Percentiles rank a stretch among this genome's conserved stretches.
phyloP scores from a whole-genome alignment of 2,888 invertebrate genomes.

The Phyllotreta cruciferae region DNA sequence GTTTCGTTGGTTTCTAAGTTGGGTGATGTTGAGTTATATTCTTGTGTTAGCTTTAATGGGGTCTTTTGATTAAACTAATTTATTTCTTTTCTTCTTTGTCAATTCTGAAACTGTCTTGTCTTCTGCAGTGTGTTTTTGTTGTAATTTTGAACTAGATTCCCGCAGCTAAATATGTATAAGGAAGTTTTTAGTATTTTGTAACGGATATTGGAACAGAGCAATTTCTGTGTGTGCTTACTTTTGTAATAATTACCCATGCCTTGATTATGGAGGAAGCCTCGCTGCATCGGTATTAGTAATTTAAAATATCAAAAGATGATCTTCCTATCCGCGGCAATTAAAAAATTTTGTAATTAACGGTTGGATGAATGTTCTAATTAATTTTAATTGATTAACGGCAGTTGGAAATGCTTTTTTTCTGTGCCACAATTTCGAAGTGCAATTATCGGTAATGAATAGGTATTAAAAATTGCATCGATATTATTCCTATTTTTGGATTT shows the following conservation, averaged over 20 bases:
- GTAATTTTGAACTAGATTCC: background rate
- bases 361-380: background rate
- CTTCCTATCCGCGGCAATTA: background rate
- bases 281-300: background rate
- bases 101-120: background rate
- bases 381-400: slow-evolving; percentile 2
- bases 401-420: background rate
- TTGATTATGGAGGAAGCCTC: slow-evolving; percentile 4
- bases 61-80: no score
- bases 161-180: slow-evolving; percentile 4
- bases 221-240: slow-evolving; percentile 11
- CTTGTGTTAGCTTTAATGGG: no score
- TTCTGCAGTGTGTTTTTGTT: background rate
- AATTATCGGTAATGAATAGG: no score
- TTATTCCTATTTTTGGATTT: no score
- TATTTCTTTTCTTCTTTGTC: no score
- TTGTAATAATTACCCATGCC: slow-evolving; percentile 7
- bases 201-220: slow-evolving; percentile 3
- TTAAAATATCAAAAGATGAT: slow-evolving; percentile 10
- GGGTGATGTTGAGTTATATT: no score
- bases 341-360: background rate
- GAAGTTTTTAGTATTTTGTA: slow-evolving; percentile 9
- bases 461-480: no score
- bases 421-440: no score
- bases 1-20: no score